Evolutionary conservation across 2,888 invertebrate genomes (phyloP).

Genomic region (Andrena chrysosceles): DNA sequence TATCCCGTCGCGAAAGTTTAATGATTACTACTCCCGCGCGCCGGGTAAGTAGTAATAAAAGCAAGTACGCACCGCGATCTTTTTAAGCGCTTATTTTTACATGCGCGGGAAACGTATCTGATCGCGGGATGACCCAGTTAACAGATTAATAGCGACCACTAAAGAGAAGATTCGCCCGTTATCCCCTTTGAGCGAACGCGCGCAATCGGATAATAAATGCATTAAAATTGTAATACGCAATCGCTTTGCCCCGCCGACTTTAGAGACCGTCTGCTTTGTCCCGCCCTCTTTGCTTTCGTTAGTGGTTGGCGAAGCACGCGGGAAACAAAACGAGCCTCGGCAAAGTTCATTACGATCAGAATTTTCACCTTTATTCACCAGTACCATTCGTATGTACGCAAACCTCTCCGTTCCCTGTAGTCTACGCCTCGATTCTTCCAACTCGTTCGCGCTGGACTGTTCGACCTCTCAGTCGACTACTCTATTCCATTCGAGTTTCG

Average conservation of each 20-base stretch:
- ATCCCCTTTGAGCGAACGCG: background rate
- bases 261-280: background rate
- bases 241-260: slow-evolving; percentile 23
- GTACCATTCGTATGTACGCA: too few species aligned
- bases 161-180: background rate
- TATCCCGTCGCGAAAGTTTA: slow-evolving; percentile 5
- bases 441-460: background rate
- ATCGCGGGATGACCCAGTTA: background rate
- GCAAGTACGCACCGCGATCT: background rate
- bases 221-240: slow-evolving; percentile 39
- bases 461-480: too few species aligned
- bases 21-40: background rate
- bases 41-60: background rate
- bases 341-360: slow-evolving; percentile 34
- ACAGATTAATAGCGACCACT: background rate
- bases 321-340: slow-evolving; percentile 4
- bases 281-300: background rate
- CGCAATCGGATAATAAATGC: slow-evolving; percentile 29
- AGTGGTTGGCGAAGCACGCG: background rate
- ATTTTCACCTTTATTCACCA: slow-evolving; percentile 20
- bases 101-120: background rate
- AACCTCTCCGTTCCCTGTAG: too few species aligned
- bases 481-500: too few species aligned
- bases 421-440: background rate
- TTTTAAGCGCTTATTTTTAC: background rate